Percentiles rank a stretch among this genome's conserved stretches.
Conservation (phyloP, 2,113 vertebrate genomes). For the Antigone vipio region DNA sequence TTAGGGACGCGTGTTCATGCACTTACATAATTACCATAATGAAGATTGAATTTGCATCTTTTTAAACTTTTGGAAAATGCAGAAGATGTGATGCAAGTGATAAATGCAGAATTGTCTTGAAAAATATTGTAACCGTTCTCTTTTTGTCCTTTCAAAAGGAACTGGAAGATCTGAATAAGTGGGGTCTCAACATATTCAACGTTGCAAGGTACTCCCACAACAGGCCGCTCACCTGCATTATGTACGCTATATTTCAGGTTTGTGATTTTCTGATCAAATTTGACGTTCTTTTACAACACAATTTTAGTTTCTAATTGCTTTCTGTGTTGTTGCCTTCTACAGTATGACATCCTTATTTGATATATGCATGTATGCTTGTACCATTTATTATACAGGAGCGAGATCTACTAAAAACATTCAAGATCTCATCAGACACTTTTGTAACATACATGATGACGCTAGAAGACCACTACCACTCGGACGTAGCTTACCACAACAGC, state of each 20-base stretch:
- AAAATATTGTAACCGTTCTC: not conserved
- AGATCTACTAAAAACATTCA: conserved; percentile 95
- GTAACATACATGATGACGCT: conserved; percentile 98
- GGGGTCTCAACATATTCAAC: conserved; percentile 96
- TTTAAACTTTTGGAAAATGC: not conserved
- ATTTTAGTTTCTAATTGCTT: accelerated
- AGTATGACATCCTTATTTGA: accelerated
- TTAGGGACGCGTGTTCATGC: not conserved
- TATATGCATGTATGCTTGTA: not conserved
- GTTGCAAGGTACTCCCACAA: conserved; percentile 92
- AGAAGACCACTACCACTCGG: conserved; percentile 94
- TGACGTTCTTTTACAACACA: not conserved
- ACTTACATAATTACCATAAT: not conserved
- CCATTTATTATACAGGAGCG: conserved; percentile 79
- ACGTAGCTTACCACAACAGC: conserved; percentile 97
- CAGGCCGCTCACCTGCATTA: conserved; percentile 92
- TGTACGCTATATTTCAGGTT: conserved; percentile 98
- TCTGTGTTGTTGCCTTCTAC: not conserved
- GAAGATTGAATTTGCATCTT: not conserved
- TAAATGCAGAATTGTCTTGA: not conserved
- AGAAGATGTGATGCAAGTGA: not conserved
- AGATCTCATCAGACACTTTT: conserved; percentile 93
- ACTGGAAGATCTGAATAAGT: conserved; percentile 94
- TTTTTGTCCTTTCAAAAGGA: conserved; percentile 75
- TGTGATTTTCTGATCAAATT: not conserved